Base-by-base conservation (phyloP, 1,140 invertebrate species). In the Sinonovacula constricta region DNA sequence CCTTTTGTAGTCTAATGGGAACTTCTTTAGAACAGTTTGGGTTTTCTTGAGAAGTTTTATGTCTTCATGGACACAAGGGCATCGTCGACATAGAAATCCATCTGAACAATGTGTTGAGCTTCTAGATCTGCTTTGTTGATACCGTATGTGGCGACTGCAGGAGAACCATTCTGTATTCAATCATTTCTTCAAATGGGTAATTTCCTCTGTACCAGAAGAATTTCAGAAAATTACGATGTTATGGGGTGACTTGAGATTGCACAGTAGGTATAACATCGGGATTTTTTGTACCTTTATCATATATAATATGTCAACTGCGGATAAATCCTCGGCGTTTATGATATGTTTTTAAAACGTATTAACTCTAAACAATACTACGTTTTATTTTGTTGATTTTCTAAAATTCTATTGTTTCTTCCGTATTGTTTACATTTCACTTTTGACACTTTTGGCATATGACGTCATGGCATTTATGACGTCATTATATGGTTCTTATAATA, bases 111-210 rank as follows among this genome's bases (percentile, higher is more conserved):
- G 3, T 65, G 1, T 60, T 76, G 59, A 31, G n/a, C 69, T 12
- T 77, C n/a, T 24, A 68, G n/a, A 0, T 63, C 75, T 2, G 54
- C 56, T n/a, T n/a, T 53, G 24, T 51, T 30, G 0, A 78, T 39
- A 1, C 56, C 72, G 54, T 78, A 70, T 12, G 59, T 81, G 12
- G 80, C 66, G 24, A 62, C 54, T 36, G 72, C 49, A 15, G 62
- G 67, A 2, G 77, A 74, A n/a, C 62, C 77, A 79, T 79, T 24
- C 69, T n/a, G 34, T 79, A 74, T 3, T 70, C 60, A 22, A 45
- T 53, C 2, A 65, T 14, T 10, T 54, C 31, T 14, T 66, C 39
- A 7, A 1, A 22, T 4, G 49, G 39, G 49, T 67, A 10, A 51
- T 56, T 57, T 31, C 36, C 51, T 54, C 34, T 57, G 33, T 51